These are phyloP conservation scores for Strigops habroptila DNA, from an alignment of 2,113 vertebrate species.

Conservation along the genomic window DNA sequence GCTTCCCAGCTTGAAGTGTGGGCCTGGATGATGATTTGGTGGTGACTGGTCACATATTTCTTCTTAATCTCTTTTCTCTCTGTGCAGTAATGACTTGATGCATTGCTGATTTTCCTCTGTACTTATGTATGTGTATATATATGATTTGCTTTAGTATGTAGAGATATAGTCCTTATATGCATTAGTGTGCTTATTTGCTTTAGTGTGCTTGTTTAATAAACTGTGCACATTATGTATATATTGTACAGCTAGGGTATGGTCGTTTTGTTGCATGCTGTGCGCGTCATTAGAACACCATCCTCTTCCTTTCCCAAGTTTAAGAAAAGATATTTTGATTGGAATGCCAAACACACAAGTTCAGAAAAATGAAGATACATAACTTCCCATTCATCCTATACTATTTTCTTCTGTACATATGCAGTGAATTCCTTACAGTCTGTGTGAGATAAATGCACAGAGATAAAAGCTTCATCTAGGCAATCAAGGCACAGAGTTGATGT, in stretches of 20 bases:
- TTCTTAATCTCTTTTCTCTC: neutral
- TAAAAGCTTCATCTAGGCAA: neutral
- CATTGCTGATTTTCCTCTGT: neutral
- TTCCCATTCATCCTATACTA: neutral
- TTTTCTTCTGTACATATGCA: neutral
- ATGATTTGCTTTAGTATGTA: neutral
- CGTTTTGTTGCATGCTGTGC: neutral
- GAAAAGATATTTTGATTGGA: neutral
- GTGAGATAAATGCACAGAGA: neutral
- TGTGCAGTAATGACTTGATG: neutral
- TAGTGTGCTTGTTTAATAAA: neutral
- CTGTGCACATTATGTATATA: neutral
- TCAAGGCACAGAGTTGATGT: neutral
- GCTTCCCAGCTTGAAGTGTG: neutral
- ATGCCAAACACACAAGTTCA: neutral
- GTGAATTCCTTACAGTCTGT: neutral
- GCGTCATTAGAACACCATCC: neutral
- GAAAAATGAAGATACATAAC: fast-evolving
- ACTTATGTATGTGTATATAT: neutral
- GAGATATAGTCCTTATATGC: neutral
- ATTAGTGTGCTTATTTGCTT: neutral
- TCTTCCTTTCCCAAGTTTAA: neutral
- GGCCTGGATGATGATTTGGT: neutral
- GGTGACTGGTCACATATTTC: neutral
- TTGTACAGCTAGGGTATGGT: neutral